Evolutionary conservation across 2,797 vertebrate genomes (phyloP).

Genomic region (Brachyalestes nurse): DNA sequence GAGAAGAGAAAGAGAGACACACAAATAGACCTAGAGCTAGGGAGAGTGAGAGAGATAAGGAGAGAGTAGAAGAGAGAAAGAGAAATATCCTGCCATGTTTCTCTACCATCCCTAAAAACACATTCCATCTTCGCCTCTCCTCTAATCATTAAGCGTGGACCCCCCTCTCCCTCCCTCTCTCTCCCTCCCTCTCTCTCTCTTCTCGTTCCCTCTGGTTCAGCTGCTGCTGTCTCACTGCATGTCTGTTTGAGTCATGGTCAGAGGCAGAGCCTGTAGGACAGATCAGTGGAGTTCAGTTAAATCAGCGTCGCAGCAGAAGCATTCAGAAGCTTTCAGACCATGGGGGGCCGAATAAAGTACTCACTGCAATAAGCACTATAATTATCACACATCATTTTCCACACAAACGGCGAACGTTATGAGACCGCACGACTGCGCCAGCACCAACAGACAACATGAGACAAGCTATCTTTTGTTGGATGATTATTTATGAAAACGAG

Average conservation of each 20-base stretch:
- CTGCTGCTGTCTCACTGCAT: slow-evolving; percentile 62
- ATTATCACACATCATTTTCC: slow-evolving; percentile 28
- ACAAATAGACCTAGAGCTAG: not conserved
- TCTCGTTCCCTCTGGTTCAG: slow-evolving; percentile 15
- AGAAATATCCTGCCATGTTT: not conserved
- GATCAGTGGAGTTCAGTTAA: slow-evolving; percentile 22
- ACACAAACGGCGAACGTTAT: slow-evolving; percentile 11
- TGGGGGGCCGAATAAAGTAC: slow-evolving; percentile 15
- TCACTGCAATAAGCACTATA: slow-evolving; percentile 19
- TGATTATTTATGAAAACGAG: slow-evolving; percentile 21
- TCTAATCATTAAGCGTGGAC: slow-evolving; percentile 29
- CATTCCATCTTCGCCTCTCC: slow-evolving; percentile 16
- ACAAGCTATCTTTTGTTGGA: slow-evolving; percentile 21
- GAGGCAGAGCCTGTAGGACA: slow-evolving; percentile 55
- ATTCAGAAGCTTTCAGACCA: not conserved
- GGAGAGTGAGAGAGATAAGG: slow-evolving; percentile 1
- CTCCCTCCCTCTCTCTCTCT: slow-evolving; percentile 10
- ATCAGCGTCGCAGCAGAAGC: slow-evolving; percentile 21
- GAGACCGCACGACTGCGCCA: not conserved
- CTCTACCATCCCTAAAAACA: not conserved
- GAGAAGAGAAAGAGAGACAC: not conserved
- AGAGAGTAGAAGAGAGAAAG: not conserved
- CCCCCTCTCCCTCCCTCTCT: not conserved
- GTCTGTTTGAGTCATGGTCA: slow-evolving; percentile 78
- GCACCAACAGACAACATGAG: slow-evolving; percentile 10